These are phyloP conservation scores for Graptemys geographica DNA, from an alignment of 2,797 vertebrate species.

Conservation along the genomic window DNA sequence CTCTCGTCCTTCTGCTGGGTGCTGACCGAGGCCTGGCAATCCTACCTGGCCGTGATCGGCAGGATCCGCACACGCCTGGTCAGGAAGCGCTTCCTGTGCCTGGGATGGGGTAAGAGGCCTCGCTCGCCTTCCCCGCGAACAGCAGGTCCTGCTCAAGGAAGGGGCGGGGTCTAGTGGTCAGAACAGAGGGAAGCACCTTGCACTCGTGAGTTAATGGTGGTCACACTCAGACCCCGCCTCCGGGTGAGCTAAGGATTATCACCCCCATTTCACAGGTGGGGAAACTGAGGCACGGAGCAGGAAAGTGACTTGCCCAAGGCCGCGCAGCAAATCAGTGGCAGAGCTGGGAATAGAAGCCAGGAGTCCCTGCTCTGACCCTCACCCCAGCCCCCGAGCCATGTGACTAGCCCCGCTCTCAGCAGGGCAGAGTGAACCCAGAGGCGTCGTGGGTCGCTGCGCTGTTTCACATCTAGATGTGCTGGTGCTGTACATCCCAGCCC, in stretches of 20 bases:
- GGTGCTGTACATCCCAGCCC: no score
- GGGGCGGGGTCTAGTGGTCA: neutral
- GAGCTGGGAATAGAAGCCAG: neutral
- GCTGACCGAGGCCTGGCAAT: conserved; percentile 99
- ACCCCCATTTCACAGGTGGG: neutral
- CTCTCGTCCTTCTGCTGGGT: conserved; percentile 99
- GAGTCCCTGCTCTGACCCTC: neutral
- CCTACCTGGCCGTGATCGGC: conserved; percentile 97
- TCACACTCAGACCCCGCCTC: fast-evolving
- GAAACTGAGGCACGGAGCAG: neutral
- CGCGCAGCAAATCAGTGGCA: neutral
- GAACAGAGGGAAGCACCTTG: neutral
- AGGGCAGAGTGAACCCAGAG: neutral
- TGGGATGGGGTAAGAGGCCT: conserved; percentile 94
- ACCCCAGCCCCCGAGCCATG: neutral
- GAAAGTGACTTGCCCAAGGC: neutral
- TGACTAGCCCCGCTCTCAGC: no score
- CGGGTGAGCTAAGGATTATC: neutral
- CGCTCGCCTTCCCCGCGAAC: neutral
- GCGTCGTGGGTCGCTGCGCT: neutral
- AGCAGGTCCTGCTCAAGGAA: fast-evolving
- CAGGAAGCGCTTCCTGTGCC: conserved; percentile 98
- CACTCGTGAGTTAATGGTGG: neutral
- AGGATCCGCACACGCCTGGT: conserved; percentile 97
- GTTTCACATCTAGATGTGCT: neutral